These are phyloP conservation scores for Dasyurus viverrinus DNA, from an alignment of 2,113 vertebrate genomes.

Conservation along the genomic window DNA sequence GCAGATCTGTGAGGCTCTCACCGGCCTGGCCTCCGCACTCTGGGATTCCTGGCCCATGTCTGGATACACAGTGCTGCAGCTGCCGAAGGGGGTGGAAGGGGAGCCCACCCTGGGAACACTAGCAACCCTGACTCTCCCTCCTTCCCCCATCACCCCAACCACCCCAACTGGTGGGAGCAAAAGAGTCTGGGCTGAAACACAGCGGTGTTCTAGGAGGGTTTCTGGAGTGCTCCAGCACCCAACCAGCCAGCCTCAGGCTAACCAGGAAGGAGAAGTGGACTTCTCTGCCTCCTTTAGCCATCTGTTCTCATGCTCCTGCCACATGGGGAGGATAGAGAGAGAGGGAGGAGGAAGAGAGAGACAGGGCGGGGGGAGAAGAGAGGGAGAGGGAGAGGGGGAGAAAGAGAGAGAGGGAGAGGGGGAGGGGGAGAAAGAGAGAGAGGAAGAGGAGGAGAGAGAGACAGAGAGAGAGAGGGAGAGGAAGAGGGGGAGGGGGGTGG, in stretches of 20 bases:
- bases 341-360: too few species aligned
- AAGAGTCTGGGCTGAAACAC: neutral
- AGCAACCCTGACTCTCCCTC: too few species aligned
- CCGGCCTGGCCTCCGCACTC: neutral
- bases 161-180: neutral
- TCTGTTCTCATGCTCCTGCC: neutral
- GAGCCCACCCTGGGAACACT: neutral
- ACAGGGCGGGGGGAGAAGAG: accelerated
- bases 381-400: too few species aligned
- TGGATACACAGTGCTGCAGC: accelerated
- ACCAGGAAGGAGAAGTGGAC: neutral
- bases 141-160: neutral
- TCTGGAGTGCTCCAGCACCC: neutral
- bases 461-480: too few species aligned
- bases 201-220: neutral
- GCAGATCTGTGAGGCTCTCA: neutral
- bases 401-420: too few species aligned
- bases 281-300: neutral
- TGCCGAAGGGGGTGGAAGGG: neutral
- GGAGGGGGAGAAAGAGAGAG: too few species aligned
- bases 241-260: neutral
- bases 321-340: neutral
- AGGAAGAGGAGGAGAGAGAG: too few species aligned
- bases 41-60: too few species aligned
- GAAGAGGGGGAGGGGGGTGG: too few species aligned